These are phyloP conservation scores for Himalopsyche kuldschensis DNA, from an alignment of 2,888 invertebrate species.

Conservation along the genomic window DNA sequence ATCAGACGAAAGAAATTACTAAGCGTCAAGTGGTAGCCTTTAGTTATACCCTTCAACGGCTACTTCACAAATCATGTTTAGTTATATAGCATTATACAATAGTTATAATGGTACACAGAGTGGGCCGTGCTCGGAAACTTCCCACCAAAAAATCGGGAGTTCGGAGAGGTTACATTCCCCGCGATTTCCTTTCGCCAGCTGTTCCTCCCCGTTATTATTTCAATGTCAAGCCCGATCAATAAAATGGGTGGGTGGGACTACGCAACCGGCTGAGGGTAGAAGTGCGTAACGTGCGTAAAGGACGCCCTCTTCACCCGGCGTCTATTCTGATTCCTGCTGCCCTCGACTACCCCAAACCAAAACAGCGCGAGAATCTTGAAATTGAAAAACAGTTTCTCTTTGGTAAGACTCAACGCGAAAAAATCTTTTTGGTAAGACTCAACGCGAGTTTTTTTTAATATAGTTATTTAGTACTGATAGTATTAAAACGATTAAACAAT, in stretches of 20 bases:
- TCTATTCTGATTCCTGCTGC: neutral
- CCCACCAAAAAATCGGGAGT: neutral
- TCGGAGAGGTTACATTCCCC: slow-evolving; percentile 39
- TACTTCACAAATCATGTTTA: too few relatives aligned
- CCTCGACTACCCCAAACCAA: neutral
- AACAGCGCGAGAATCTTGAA: neutral
- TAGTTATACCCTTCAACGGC: too few relatives aligned
- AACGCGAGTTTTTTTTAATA: too few relatives aligned
- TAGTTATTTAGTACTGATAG: too few relatives aligned
- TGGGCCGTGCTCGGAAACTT: neutral
- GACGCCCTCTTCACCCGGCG: neutral
- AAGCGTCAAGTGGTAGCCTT: too few relatives aligned
- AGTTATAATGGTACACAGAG: too few relatives aligned
- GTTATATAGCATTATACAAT: too few relatives aligned
- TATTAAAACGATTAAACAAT: too few relatives aligned
- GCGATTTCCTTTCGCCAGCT: slow-evolving; percentile 51
- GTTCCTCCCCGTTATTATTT: slow-evolving; percentile 55
- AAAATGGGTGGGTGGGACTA: slow-evolving; percentile 40
- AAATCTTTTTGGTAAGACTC: neutral
- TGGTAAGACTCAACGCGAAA: neutral
- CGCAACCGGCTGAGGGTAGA: slow-evolving; percentile 8
- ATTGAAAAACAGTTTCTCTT: neutral
- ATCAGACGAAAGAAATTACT: too few relatives aligned
- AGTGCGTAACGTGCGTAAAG: slow-evolving; percentile 23
- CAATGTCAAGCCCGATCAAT: slow-evolving; percentile 63